These are phyloP conservation scores for Pseudomugil tenellus DNA, from an alignment of 2,797 vertebrate species.

Conservation along the genomic window DNA sequence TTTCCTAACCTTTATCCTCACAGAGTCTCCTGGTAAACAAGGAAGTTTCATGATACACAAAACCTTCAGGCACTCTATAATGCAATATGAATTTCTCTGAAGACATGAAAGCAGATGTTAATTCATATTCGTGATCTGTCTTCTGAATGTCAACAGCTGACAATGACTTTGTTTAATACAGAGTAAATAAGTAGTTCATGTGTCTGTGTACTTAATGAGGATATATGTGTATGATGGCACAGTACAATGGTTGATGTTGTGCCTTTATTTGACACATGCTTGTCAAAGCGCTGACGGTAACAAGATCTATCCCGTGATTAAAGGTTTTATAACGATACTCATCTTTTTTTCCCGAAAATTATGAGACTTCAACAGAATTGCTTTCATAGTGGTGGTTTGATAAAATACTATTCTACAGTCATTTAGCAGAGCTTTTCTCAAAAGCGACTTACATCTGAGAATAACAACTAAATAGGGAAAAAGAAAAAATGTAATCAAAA, in stretches of 20 bases:
- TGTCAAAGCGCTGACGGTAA: background rate
- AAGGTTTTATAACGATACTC: background rate
- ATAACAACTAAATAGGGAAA: too few relatives aligned
- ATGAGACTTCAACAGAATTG: too few relatives aligned
- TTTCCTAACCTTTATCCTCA: conserved; percentile 41
- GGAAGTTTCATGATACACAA: conserved; percentile 35
- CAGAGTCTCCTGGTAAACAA: conserved; percentile 41
- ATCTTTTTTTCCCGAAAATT: background rate
- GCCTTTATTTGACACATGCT: conserved; percentile 8
- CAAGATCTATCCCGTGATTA: background rate
- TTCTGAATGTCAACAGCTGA: too few relatives aligned
- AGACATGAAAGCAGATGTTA: background rate
- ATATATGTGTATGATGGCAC: conserved; percentile 8
- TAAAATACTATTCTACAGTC: too few relatives aligned
- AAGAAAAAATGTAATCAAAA: too few relatives aligned
- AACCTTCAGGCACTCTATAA: conserved; percentile 33
- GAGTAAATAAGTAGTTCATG: conserved; percentile 9
- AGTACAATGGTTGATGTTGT: conserved; percentile 5
- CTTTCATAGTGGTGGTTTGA: too few relatives aligned
- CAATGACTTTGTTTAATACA: background rate
- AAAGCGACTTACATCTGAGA: too few relatives aligned
- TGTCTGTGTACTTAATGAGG: background rate
- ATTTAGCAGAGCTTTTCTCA: too few relatives aligned
- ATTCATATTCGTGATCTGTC: too few relatives aligned
- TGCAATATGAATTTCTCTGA: conserved; percentile 2